A percentile compares a stretch with the other conserved stretches of the same genome.
phyloP scores from a whole-genome alignment of 1,140 invertebrate species.

The Drosophila sp. region DNA sequence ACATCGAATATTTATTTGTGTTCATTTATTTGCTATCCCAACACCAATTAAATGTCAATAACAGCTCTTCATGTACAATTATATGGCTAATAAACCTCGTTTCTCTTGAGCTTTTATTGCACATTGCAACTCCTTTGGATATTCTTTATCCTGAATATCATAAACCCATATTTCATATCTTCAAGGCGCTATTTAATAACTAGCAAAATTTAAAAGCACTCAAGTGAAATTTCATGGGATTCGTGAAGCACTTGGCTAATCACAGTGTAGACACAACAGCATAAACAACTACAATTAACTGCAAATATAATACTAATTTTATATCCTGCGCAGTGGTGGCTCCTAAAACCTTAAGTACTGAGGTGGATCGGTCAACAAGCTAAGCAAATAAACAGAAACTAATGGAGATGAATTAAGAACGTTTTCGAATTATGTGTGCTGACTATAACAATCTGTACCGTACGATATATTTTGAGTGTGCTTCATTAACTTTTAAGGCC shows the following conservation, averaged over 20 bases:
- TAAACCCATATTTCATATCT: slow-evolving; percentile 69
- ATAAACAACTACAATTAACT: slow-evolving; percentile 13
- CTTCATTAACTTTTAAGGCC: too few species aligned
- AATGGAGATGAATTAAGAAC: too few species aligned
- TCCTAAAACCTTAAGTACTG: not conserved
- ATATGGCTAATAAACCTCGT: slow-evolving; percentile 28
- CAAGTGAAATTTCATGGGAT: not conserved
- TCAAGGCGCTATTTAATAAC: slow-evolving; percentile 27
- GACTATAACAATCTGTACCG: too few species aligned
- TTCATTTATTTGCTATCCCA: not conserved
- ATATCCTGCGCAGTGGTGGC: not conserved
- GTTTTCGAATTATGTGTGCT: too few species aligned
- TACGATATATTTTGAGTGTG: too few species aligned
- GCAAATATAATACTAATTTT: slow-evolving; percentile 7
- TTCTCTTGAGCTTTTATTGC: slow-evolving; percentile 1
- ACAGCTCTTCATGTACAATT: slow-evolving; percentile 12
- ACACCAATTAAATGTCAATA: slow-evolving; percentile 7
- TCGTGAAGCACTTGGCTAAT: slow-evolving; percentile 10
- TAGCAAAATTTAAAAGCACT: slow-evolving; percentile 25
- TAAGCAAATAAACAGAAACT: not conserved
- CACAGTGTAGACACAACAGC: slow-evolving; percentile 11
- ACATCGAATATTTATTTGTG: not conserved
- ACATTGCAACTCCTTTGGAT: slow-evolving; percentile 18
- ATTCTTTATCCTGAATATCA: slow-evolving; percentile 26
- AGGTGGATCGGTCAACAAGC: too few species aligned